phyloP scores from a whole-genome alignment of 2,888 invertebrate species.

The Tenthredo distinguenda region DNA sequence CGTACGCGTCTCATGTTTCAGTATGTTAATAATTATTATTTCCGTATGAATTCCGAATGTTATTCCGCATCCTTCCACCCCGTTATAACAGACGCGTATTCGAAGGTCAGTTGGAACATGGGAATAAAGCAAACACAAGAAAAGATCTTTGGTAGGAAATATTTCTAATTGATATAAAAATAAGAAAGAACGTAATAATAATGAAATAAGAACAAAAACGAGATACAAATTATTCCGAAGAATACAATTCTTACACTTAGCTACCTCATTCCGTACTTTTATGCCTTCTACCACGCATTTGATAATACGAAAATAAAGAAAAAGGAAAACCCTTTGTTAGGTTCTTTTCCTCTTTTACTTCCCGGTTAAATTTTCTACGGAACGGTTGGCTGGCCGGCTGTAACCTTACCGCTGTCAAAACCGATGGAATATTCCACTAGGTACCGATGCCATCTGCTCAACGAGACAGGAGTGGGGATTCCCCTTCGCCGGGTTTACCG shows the following conservation, averaged over 20 bases:
- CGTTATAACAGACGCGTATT: neutral
- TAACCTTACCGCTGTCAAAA: conserved; percentile 57
- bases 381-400: conserved; percentile 22
- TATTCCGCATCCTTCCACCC: neutral
- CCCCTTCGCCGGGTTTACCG: conserved; percentile 29
- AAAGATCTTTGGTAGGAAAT: neutral
- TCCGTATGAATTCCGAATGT: neutral
- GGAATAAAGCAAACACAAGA: neutral
- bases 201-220: neutral
- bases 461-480: conserved; percentile 45
- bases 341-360: conserved; percentile 27
- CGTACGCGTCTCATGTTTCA: neutral
- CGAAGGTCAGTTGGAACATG: neutral
- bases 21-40: neutral
- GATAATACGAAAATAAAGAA: neutral
- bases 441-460: conserved; percentile 64
- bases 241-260: neutral
- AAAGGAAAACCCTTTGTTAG: neutral
- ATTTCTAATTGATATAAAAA: neutral
- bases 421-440: conserved; percentile 68
- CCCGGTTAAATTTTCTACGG: conserved; percentile 1
- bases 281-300: neutral
- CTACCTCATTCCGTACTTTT: neutral
- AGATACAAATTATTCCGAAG: neutral
- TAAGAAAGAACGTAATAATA: neutral